These are phyloP conservation scores for Sialia sialis DNA, from an alignment of 2,113 vertebrate genomes.

Conservation along the genomic window DNA sequence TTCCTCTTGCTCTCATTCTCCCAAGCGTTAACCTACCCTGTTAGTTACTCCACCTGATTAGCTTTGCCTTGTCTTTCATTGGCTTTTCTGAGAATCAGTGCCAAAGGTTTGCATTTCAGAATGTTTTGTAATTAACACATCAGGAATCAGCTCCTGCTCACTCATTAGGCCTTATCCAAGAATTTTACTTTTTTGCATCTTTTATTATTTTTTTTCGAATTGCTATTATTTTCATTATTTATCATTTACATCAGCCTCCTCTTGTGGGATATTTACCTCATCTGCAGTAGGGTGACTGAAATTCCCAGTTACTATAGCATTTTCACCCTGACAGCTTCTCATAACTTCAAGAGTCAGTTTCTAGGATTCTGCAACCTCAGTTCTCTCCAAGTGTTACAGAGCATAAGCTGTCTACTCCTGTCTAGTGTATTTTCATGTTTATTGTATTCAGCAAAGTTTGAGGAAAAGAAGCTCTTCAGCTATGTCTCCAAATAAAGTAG, in stretches of 20 bases:
- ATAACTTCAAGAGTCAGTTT: neutral
- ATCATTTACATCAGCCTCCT: neutral
- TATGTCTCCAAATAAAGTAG: neutral
- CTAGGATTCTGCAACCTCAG: neutral
- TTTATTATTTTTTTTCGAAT: neutral
- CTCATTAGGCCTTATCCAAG: neutral
- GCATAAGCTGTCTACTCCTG: neutral
- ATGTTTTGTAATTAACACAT: neutral
- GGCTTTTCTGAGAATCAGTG: neutral
- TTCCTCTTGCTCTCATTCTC: neutral
- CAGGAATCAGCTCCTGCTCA: neutral
- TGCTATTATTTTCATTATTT: neutral
- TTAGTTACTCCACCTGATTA: neutral
- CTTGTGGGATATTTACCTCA: neutral
- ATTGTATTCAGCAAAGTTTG: neutral
- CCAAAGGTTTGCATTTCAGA: neutral
- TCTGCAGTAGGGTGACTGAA: neutral
- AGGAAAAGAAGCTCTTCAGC: neutral
- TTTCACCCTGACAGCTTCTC: neutral
- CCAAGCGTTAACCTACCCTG: neutral
- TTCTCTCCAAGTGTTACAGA: neutral
- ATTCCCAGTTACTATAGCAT: neutral
- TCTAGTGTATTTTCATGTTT: neutral
- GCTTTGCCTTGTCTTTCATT: neutral
- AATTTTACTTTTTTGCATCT: neutral